Evolutionary conservation across 2,797 vertebrate genomes (phyloP).

Genomic region (Sparus aurata): DNA sequence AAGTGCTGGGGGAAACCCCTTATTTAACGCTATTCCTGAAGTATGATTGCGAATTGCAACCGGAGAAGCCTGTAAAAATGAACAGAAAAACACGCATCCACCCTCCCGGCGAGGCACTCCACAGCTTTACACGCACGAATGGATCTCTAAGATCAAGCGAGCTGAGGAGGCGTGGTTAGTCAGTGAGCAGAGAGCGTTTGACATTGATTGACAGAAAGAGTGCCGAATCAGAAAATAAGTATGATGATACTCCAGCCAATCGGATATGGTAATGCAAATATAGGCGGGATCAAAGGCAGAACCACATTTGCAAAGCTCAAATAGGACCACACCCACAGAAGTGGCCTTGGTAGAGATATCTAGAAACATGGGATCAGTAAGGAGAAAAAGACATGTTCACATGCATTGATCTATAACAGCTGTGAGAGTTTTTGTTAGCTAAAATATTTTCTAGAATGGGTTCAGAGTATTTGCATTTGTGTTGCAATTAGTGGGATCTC

Average conservation of each 20-base stretch:
- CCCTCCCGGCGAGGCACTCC: slow-evolving; percentile 42
- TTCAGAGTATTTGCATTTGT: neutral
- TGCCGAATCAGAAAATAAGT: slow-evolving; percentile 23
- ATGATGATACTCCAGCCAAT: slow-evolving; percentile 41
- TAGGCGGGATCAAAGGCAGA: slow-evolving; percentile 34
- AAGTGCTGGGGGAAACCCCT: neutral
- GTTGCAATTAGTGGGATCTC: neutral
- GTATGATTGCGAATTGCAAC: neutral
- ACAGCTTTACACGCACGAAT: slow-evolving; percentile 33
- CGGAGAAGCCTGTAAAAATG: slow-evolving; percentile 3
- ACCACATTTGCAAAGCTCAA: slow-evolving; percentile 20
- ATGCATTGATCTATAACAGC: neutral
- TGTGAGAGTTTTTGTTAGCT: neutral
- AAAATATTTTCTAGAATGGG: neutral
- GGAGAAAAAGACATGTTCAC: neutral
- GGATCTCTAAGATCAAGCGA: slow-evolving; percentile 30
- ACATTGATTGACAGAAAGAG: slow-evolving; percentile 49
- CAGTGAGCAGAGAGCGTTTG: slow-evolving; percentile 11
- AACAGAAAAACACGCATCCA: slow-evolving; percentile 28
- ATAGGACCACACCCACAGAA: slow-evolving; percentile 61
- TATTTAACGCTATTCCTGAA: slow-evolving; percentile 11
- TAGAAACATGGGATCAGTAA: neutral
- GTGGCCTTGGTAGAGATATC: slow-evolving; percentile 11
- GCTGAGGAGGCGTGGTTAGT: slow-evolving; percentile 76
- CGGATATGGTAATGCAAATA: neutral